Conservation (phyloP, 2,888 invertebrate genomes). For the Neoscelio sp. region DNA sequence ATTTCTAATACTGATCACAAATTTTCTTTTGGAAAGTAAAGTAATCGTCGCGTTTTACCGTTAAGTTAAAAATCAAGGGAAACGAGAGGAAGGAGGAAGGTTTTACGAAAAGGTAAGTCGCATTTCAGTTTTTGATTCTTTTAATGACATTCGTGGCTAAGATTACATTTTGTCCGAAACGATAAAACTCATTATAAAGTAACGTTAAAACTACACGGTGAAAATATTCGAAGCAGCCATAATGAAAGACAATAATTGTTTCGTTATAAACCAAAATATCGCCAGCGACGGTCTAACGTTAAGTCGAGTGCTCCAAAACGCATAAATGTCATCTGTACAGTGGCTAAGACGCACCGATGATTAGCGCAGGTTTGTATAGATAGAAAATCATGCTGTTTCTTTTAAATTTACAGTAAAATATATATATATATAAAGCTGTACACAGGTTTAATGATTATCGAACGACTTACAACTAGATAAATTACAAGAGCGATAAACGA, state of each 20-base stretch:
- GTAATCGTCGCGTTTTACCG: too few species aligned
- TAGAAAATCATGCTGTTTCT: neutral
- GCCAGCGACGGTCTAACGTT: slow-evolving; percentile 5
- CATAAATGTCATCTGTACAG: slow-evolving; percentile 34
- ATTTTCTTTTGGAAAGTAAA: too few species aligned
- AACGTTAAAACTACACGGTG: slow-evolving; percentile 22
- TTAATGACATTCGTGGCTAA: slow-evolving; percentile 21
- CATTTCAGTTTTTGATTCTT: neutral
- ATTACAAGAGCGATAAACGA: slow-evolving; percentile 19
- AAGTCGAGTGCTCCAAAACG: slow-evolving; percentile 25
- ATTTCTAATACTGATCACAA: slow-evolving; percentile 56
- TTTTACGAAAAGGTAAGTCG: neutral
- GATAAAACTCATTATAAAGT: slow-evolving; percentile 35
- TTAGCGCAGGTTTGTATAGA: neutral
- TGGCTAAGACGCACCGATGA: slow-evolving; percentile 15
- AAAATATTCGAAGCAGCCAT: slow-evolving; percentile 23
- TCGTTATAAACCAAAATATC: slow-evolving; percentile 15
- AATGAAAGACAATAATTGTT: slow-evolving; percentile 1
- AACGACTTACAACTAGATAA: slow-evolving; percentile 19
- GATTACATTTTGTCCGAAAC: slow-evolving; percentile 6
- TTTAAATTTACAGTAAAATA: neutral
- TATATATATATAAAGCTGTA: slow-evolving; percentile 38
- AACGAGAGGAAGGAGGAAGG: slow-evolving; percentile 3
- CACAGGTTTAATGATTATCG: neutral
- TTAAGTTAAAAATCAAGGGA: too few species aligned